phyloP scores from a whole-genome alignment of 1,140 invertebrate genomes.

The Pseudobourletiella spinata region DNA sequence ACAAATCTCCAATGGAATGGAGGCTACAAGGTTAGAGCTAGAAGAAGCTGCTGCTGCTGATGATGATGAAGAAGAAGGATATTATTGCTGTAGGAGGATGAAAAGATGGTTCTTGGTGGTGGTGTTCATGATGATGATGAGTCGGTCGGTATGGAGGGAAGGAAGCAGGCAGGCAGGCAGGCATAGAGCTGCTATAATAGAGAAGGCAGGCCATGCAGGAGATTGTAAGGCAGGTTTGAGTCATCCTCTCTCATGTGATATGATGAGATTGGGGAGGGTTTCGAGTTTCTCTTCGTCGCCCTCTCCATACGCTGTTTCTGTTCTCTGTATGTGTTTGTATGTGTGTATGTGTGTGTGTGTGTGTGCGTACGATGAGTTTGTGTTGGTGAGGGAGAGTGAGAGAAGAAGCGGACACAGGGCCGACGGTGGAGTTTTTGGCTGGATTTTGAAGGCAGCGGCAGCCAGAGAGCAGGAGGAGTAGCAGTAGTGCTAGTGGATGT shows the following conservation, averaged over 20 bases:
- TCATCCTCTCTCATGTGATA: background rate
- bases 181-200: too few relatives aligned
- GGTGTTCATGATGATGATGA: too few relatives aligned
- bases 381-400: background rate
- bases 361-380: background rate
- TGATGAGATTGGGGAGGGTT: background rate
- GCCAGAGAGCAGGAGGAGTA: too few relatives aligned
- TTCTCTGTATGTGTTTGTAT: background rate
- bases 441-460: background rate
- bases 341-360: too few relatives aligned
- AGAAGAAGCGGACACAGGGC: background rate
- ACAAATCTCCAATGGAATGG: too few relatives aligned
- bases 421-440: background rate
- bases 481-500: too few relatives aligned
- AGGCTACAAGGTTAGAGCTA: too few relatives aligned
- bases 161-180: background rate
- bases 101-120: slow-evolving; percentile 1
- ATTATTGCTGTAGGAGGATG: too few relatives aligned
- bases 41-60: too few relatives aligned
- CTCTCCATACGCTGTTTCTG: background rate
- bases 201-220: too few relatives aligned
- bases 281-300: too few relatives aligned
- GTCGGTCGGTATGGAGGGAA: background rate
- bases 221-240: background rate
- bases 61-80: too few relatives aligned